Evolutionary conservation across 2,888 invertebrate species (phyloP), one percentile per base, ranked within the genome.

Genomic region (Leptopilina drosophilae): DNA sequence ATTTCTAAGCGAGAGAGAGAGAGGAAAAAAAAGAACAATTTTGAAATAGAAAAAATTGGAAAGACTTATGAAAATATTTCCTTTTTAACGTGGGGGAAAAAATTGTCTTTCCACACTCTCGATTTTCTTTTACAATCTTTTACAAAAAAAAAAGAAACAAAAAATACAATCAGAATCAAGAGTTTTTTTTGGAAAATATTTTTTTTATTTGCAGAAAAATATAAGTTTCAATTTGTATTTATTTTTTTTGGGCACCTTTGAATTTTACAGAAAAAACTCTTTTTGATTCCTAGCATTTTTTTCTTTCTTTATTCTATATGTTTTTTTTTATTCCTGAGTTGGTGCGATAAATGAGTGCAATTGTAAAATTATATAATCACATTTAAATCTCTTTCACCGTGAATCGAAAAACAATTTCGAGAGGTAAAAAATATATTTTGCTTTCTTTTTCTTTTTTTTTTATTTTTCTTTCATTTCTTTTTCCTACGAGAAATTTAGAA

Each of bases 391-490:
- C 53, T 53, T 33, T 26, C 73, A 73, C 73, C 14, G n/a, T 26
- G 33, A 73, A 26, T 33, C 8, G 33, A 73, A 73, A 73, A 46
- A 73, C 73, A 56, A 33, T 33, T 12, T 9, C 73, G 56, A 56
- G 66, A 46, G 53, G 26, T 73, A 53, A 73, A 73, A 73, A 73
- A 73, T 73, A 69, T 69, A 73, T 73, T 15, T 59, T 15, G n/a
- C n/a, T 59, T 15, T 59, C 15, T 59, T 15, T 59, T 59, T 59
- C 15, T n/a, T n/a, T n/a, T n/a, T n/a, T n/a, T n/a, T 59, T 2
- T 59, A 26, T 26, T n/a, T 59, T 59, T 59, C 59, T 59, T 59
- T 59, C 33, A 33, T 33, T 56, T 73, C 14, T 26, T 49, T 73
- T 49, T 53, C 53, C 12, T 53, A 26, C 33, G 33, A 56, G 53